Percentiles rank a stretch among this genome's conserved stretches.
phyloP scores from a whole-genome alignment of 1,140 invertebrate species.

The Drosophila carrolli region DNA sequence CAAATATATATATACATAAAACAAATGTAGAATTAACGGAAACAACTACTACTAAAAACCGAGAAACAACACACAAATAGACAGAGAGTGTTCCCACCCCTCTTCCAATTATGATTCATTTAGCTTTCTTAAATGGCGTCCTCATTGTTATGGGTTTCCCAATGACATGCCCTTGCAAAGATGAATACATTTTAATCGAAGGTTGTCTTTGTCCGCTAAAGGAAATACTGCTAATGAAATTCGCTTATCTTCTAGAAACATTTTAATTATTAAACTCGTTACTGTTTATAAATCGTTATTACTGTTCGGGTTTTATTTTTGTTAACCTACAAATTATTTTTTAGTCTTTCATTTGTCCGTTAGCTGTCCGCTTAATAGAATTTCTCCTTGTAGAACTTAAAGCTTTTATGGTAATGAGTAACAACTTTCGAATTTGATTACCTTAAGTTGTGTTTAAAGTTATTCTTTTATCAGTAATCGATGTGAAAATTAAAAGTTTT shows the following conservation, averaged over 20 bases:
- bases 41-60: slow-evolving; percentile 28
- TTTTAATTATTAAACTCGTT: no score
- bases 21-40: slow-evolving; percentile 12
- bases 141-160: no score
- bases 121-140: neutral
- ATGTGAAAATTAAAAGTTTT: no score
- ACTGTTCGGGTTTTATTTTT: no score
- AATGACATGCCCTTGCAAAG: neutral
- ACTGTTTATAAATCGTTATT: no score
- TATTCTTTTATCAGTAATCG: neutral
- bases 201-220: neutral
- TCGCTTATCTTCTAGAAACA: no score
- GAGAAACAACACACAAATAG: slow-evolving; percentile 43
- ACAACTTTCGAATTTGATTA: no score
- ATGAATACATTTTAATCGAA: neutral
- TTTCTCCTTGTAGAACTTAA: neutral
- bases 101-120: slow-evolving; percentile 3
- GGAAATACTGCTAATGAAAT: no score
- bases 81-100: slow-evolving; percentile 46
- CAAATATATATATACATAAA: slow-evolving; percentile 14
- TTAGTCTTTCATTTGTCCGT: neutral
- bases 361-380: neutral
- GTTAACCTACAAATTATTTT: no score
- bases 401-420: no score
- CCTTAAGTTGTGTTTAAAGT: neutral